Evolutionary conservation across 2,797 vertebrate genomes (phyloP).

Genomic region (Nannoperca obscura): DNA sequence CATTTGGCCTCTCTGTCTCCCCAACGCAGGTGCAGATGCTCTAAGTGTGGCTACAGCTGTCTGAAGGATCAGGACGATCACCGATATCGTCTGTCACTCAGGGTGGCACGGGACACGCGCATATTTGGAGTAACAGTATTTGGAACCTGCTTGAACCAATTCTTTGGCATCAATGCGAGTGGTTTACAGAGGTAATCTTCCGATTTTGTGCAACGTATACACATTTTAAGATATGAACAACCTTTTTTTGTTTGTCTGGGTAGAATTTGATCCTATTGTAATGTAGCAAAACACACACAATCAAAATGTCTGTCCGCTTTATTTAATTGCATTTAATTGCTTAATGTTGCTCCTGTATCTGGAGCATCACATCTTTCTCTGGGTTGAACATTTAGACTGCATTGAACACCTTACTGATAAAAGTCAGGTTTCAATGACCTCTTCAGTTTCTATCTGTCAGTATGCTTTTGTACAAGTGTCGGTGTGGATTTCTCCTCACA

Average conservation of each 20-base stretch:
- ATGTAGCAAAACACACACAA: neutral
- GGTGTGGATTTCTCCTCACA: too few relatives aligned
- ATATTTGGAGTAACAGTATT: slow-evolving; percentile 92
- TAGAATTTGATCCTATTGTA: neutral
- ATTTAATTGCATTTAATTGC: neutral
- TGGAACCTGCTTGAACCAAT: slow-evolving; percentile 90
- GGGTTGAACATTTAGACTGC: neutral
- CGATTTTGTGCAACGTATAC: too few relatives aligned
- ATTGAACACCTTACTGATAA: neutral
- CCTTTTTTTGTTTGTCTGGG: neutral
- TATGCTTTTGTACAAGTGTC: too few relatives aligned
- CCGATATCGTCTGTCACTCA: slow-evolving; percentile 91
- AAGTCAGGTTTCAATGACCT: neutral
- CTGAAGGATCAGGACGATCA: slow-evolving; percentile 81
- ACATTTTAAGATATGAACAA: too few relatives aligned
- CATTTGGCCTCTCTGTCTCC: neutral
- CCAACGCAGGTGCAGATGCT: slow-evolving; percentile 87
- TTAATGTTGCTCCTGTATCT: neutral
- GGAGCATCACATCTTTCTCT: neutral
- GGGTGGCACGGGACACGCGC: slow-evolving; percentile 81
- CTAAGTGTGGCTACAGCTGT: slow-evolving; percentile 87
- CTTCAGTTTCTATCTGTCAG: too few relatives aligned
- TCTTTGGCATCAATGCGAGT: slow-evolving; percentile 91
- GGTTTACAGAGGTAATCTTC: slow-evolving; percentile 88
- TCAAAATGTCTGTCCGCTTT: neutral